Percentiles rank a stretch among this genome's conserved stretches.
Conservation (phyloP, 2,888 invertebrate species). For the Callinectes sapidus region DNA sequence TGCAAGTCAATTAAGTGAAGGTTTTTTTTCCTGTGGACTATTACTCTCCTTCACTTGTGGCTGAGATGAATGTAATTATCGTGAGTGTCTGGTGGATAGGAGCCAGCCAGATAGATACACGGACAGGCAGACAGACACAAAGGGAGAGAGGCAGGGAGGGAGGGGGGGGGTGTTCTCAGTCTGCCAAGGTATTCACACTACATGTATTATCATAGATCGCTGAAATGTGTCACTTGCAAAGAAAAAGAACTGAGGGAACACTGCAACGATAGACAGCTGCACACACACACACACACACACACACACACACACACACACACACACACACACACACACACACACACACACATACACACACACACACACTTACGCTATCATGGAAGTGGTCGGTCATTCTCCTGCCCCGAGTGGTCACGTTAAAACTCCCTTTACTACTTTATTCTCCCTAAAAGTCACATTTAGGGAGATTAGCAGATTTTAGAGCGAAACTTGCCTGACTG, state of each 20-base stretch:
- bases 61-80: neutral
- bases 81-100: neutral
- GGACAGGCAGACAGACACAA: too few relatives aligned
- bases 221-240: too few relatives aligned
- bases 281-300: too few relatives aligned
- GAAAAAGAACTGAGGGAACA: too few relatives aligned
- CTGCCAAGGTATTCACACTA: neutral
- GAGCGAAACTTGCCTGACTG: neutral
- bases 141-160: neutral
- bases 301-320: slow-evolving; percentile 16
- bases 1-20: neutral
- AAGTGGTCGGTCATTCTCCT: neutral
- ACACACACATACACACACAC: neutral
- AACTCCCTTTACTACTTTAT: slow-evolving; percentile 14
- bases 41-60: neutral
- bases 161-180: neutral
- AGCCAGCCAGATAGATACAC: too few relatives aligned
- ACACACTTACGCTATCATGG: neutral
- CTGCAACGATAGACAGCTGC: neutral
- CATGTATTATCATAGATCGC: neutral
- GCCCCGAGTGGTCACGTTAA: neutral
- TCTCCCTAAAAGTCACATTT: slow-evolving; percentile 30
- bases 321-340: slow-evolving; percentile 26
- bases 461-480: slow-evolving; percentile 6
- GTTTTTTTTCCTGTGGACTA: neutral